phyloP scores from a whole-genome alignment of 2,888 invertebrate genomes.

The Agrotis exclamationis region DNA sequence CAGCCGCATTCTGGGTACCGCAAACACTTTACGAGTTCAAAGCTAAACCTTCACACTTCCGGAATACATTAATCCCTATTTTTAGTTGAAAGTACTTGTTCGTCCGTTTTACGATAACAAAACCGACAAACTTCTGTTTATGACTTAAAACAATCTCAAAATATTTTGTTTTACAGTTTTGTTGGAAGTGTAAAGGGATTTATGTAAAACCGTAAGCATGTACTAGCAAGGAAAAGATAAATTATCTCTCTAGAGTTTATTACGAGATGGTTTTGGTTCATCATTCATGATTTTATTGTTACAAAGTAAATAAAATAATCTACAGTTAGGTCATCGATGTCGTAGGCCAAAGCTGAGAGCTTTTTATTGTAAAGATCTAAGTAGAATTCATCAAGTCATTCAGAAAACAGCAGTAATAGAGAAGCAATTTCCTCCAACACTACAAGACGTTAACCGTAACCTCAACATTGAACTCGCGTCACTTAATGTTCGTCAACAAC shows the following conservation, averaged over 20 bases:
- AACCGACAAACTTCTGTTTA: constrained; percentile 51
- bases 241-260: background rate
- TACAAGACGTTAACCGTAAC: background rate
- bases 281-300: background rate
- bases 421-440: background rate
- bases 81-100: constrained; percentile 49
- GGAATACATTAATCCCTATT: constrained; percentile 60
- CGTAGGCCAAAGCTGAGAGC: background rate
- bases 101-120: constrained; percentile 36
- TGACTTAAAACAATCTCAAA: constrained; percentile 43
- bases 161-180: constrained; percentile 33
- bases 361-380: background rate
- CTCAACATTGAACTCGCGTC: constrained; percentile 15
- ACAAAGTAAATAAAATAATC: background rate
- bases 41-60: constrained; percentile 53
- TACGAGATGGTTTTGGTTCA: background rate
- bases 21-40: constrained; percentile 50
- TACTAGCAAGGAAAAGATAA: background rate
- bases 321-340: background rate
- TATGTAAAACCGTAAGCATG: constrained; percentile 1
- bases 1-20: constrained; percentile 20
- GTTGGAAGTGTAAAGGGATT: constrained; percentile 25
- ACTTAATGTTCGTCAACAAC: constrained; percentile 16
- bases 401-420: background rate
- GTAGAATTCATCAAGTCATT: background rate